These are phyloP conservation scores for Holcopasites calliopsidis DNA, from an alignment of 1,140 invertebrate species.

Conservation along the genomic window DNA sequence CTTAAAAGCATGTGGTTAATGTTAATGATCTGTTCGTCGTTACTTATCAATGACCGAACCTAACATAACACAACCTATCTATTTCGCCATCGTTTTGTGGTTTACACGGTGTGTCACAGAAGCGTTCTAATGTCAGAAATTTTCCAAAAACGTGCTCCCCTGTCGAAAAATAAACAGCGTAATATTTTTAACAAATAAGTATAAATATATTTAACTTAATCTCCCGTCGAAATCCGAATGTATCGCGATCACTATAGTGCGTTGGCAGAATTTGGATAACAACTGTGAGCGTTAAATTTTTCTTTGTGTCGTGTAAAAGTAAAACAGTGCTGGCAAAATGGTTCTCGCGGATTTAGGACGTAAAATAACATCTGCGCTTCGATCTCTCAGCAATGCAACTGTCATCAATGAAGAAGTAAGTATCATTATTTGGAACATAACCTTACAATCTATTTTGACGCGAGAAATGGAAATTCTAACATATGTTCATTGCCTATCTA, in stretches of 20 bases:
- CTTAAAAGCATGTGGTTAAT: not conserved
- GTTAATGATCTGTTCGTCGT: slow-evolving; percentile 1
- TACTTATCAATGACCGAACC: slow-evolving; percentile 21
- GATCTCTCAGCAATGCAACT: slow-evolving; percentile 98
- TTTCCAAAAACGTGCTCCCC: not conserved
- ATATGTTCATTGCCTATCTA: slow-evolving; percentile 16
- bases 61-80: slow-evolving; percentile 32
- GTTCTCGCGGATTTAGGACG: slow-evolving; percentile 99
- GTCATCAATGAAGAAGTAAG: slow-evolving; percentile 98
- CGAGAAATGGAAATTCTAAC: not conserved
- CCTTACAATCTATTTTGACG: slow-evolving; percentile 33
- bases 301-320: slow-evolving; percentile 35
- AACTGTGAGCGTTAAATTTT: slow-evolving; percentile 17
- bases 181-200: not conserved
- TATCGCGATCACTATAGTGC: slow-evolving; percentile 47
- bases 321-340: slow-evolving; percentile 85
- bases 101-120: not conserved
- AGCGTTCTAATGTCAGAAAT: slow-evolving; percentile 4
- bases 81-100: not conserved
- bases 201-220: slow-evolving; percentile 1
- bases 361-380: slow-evolving; percentile 98
- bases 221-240: slow-evolving; percentile 29
- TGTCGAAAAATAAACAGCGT: not conserved
- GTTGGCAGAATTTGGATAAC: slow-evolving; percentile 50
- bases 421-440: slow-evolving; percentile 25